phyloP scores from a whole-genome alignment of 1,140 invertebrate genomes.

The Pomacea maculata region DNA sequence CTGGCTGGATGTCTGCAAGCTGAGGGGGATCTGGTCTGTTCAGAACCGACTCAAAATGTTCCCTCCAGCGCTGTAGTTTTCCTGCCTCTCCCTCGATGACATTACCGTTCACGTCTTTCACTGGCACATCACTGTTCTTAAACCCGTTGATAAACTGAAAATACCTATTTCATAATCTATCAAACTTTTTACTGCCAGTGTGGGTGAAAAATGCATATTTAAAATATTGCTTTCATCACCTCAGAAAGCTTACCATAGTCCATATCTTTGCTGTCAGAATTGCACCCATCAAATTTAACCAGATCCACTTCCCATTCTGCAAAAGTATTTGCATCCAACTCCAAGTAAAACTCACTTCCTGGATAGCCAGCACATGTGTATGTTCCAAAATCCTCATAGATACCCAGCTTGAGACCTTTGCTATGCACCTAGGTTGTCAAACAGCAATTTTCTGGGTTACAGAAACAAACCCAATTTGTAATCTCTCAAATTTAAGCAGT shows the following conservation, averaged over 20 bases:
- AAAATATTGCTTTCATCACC: no score
- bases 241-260: slow-evolving; percentile 33
- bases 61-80: no score
- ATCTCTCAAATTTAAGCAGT: neutral
- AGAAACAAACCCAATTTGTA: neutral
- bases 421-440: slow-evolving; percentile 79
- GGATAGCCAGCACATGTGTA: slow-evolving; percentile 92
- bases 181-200: no score
- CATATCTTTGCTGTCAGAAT: slow-evolving; percentile 75
- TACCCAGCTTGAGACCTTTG: slow-evolving; percentile 92
- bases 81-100: no score
- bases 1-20: no score
- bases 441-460: neutral
- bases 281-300: slow-evolving; percentile 94
- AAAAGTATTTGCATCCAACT: slow-evolving; percentile 88
- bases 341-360: slow-evolving; percentile 85
- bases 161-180: no score
- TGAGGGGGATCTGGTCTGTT: no score
- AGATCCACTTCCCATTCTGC: slow-evolving; percentile 95
- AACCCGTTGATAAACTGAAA: no score
- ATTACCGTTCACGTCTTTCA: no score
- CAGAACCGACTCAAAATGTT: no score
- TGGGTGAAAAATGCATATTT: no score
- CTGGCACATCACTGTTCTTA: no score
- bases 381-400: slow-evolving; percentile 95